Conservation (phyloP, 2,797 vertebrate genomes). For the Helarctos malayanus region DNA sequence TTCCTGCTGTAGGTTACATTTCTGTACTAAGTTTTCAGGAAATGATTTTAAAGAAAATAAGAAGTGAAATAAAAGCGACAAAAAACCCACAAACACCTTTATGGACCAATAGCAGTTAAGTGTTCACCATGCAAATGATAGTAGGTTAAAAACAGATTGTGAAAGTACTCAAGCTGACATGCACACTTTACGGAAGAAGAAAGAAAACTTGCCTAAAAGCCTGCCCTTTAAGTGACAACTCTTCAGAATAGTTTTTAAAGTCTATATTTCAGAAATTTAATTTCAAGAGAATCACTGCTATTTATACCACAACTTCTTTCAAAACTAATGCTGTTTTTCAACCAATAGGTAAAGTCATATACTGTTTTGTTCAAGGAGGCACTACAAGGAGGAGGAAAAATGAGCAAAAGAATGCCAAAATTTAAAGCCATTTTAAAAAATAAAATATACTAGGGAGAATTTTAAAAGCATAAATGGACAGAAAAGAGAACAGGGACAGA, state of each 20-base stretch:
- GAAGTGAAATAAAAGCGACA: slow-evolving; percentile 84
- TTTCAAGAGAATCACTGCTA: slow-evolving; percentile 58
- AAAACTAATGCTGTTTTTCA: slow-evolving; percentile 58
- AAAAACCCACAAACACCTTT: slow-evolving; percentile 85
- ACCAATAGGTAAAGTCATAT: slow-evolving; percentile 49
- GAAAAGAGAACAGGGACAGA: slow-evolving; percentile 75
- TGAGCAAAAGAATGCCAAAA: slow-evolving; percentile 69
- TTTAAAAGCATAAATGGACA: slow-evolving; percentile 71
- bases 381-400: slow-evolving; percentile 10
- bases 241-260: slow-evolving; percentile 43
- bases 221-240: slow-evolving; percentile 2
- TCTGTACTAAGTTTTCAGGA: slow-evolving; percentile 87
- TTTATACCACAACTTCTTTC: slow-evolving; percentile 51
- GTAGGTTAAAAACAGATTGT: slow-evolving; percentile 78
- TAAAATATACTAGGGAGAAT: slow-evolving; percentile 81
- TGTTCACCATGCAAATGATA: slow-evolving; percentile 81
- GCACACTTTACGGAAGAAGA: neutral
- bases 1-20: slow-evolving; percentile 83
- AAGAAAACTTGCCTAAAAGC: slow-evolving; percentile 10
- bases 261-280: slow-evolving; percentile 61
- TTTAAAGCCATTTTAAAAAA: slow-evolving; percentile 71
- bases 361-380: neutral
- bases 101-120: slow-evolving; percentile 85
- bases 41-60: slow-evolving; percentile 84
- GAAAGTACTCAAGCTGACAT: slow-evolving; percentile 79